Conservation (phyloP, 2,888 invertebrate genomes). For the Orthosia cruda region DNA sequence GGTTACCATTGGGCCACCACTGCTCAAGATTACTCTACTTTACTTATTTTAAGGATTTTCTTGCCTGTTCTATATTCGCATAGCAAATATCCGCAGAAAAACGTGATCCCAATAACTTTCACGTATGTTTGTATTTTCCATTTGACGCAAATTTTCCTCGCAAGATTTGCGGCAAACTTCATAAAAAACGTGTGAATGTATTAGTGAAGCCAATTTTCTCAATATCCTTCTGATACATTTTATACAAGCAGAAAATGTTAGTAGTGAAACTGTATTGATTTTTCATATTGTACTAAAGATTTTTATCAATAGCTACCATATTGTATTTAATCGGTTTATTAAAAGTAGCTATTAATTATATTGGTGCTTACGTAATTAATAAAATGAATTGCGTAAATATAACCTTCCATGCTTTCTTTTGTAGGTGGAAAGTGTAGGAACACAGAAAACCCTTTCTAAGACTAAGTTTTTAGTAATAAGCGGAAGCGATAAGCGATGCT, state of each 20-base stretch:
- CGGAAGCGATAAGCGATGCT: slow-evolving; percentile 25
- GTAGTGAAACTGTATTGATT: neutral
- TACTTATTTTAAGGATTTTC: neutral
- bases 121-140: neutral
- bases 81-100: neutral
- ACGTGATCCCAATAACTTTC: neutral
- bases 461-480: neutral
- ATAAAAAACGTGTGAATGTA: neutral
- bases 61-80: neutral
- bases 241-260: neutral
- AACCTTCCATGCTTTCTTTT: slow-evolving; percentile 56
- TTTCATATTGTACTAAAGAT: neutral
- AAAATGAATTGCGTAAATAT: slow-evolving; percentile 74
- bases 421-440: slow-evolving; percentile 29
- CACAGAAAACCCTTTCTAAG: slow-evolving; percentile 41
- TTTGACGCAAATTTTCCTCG: neutral
- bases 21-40: too few species aligned
- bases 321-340: slow-evolving; percentile 27
- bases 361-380: slow-evolving; percentile 85
- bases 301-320: neutral
- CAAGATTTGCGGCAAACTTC: neutral
- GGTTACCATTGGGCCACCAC: too few species aligned
- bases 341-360: slow-evolving; percentile 78
- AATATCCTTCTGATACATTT: neutral
- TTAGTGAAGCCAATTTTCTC: neutral